Percentiles rank a stretch among this genome's conserved stretches.
Conservation (phyloP, 92 coral and sea anemone species). For the Epizoanthus illoricatus region DNA sequence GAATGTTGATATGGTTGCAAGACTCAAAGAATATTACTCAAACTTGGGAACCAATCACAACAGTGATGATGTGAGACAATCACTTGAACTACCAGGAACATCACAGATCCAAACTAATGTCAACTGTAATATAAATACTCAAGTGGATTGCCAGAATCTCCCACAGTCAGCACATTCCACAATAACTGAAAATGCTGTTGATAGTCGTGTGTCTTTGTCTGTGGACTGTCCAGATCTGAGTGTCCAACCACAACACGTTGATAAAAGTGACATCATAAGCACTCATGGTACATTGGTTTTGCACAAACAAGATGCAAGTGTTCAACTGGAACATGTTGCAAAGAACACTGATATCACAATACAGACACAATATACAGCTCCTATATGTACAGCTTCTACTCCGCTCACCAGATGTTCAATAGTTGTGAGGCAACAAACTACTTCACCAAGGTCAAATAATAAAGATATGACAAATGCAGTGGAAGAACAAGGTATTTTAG, state of each 20-base stretch:
- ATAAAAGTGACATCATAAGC: background rate
- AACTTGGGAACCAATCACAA: background rate
- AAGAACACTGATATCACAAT: no score
- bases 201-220: background rate
- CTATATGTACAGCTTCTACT: no score
- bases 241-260: background rate
- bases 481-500: background rate
- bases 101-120: background rate
- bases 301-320: no score
- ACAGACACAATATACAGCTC: no score
- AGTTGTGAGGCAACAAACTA: background rate
- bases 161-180: background rate
- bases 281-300: background rate
- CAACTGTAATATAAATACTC: background rate
- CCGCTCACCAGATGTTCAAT: no score
- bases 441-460: background rate
- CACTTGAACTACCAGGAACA: constrained; percentile 1
- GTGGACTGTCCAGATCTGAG: background rate
- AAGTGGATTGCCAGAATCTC: background rate
- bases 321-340: no score
- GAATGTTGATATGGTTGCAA: constrained; percentile 43
- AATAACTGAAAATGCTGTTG: background rate
- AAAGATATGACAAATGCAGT: background rate
- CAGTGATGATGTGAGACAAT: background rate
- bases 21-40: constrained; percentile 32